Evolutionary conservation across 1,140 invertebrate genomes (phyloP), one percentile per base, ranked within the genome.

Genomic region (Panagrolaimus sp.): DNA sequence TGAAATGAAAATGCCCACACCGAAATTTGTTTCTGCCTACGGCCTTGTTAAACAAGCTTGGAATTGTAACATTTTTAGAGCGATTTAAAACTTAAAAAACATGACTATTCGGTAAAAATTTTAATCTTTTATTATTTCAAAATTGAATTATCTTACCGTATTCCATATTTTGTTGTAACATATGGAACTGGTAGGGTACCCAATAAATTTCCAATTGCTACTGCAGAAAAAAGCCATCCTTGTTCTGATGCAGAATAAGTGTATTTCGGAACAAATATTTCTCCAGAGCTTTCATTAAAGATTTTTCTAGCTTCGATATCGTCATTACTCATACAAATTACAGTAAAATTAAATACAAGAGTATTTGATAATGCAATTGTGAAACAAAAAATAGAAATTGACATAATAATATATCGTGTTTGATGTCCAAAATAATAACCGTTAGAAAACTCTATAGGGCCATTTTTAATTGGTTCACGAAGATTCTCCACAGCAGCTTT

Each of bases 311-410:
- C 21, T 24, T 58, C 52, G 17, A 21, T 28, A 58, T 58, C 28
- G 21, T 26, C 28, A 28, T 58, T 28, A 58, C 52, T 45, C 76
- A 77, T 77, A 38, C 76, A 77, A 46, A 77, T 77, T 9, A 77
- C 63, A n/a, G 76, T 77, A 69, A 77, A 77, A 45, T 77, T 79
- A 28, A 77, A 67, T 5, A 74, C 68, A 28, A 77, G 45, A 32
- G 74, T 74, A 52, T 77, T 77, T 9, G 73, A 52, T 74, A 77
- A 69, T 24, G 63, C 48, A 46, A 69, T 24, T 15, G 76, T 72
- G 14, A 77, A 47, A 38, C 76, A 77, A 1, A 75, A 2, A 14
- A 68, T 73, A 8, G 76, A 68, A 7, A 77, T 28, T 15, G 44
- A 44, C 32, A 77, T 48, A 14, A 77, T 64, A 32, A 73, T 28